Conservation (phyloP, 2,113 vertebrate species). For the Urocolius indicus region DNA sequence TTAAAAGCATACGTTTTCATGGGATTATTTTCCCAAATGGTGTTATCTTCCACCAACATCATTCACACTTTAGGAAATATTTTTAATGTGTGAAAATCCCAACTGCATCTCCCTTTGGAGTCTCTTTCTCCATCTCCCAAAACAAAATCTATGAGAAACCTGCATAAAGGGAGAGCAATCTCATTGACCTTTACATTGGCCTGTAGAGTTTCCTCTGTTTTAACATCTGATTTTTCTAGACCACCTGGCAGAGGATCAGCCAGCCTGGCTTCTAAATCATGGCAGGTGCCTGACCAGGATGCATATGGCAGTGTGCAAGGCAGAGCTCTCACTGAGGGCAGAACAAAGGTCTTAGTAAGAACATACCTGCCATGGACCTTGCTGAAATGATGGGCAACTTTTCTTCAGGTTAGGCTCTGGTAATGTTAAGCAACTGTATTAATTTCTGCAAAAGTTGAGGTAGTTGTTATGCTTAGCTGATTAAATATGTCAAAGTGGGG, state of each 20-base stretch:
- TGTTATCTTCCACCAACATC: accelerated
- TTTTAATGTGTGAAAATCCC: not conserved
- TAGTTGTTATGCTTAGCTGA: not conserved
- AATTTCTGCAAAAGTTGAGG: not conserved
- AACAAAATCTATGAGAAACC: not conserved
- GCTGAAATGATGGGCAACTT: not conserved
- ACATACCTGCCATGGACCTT: not conserved
- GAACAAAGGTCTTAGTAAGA: not conserved
- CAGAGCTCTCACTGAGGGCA: not conserved
- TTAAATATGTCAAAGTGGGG: not conserved
- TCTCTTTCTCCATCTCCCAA: not conserved
- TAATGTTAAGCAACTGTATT: not conserved
- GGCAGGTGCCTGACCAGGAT: not conserved
- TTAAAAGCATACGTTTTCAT: not conserved
- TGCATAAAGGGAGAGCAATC: not conserved
- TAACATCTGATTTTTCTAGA: not conserved
- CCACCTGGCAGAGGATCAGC: not conserved
- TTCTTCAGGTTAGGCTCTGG: not conserved
- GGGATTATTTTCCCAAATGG: not conserved
- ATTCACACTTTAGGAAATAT: not conserved
- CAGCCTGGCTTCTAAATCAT: not conserved
- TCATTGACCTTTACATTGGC: accelerated
- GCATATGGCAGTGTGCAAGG: not conserved
- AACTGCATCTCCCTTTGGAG: not conserved
- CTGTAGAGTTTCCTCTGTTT: not conserved